Base-by-base conservation (phyloP, 1,140 invertebrate species). In the Chrysopa pallens region DNA sequence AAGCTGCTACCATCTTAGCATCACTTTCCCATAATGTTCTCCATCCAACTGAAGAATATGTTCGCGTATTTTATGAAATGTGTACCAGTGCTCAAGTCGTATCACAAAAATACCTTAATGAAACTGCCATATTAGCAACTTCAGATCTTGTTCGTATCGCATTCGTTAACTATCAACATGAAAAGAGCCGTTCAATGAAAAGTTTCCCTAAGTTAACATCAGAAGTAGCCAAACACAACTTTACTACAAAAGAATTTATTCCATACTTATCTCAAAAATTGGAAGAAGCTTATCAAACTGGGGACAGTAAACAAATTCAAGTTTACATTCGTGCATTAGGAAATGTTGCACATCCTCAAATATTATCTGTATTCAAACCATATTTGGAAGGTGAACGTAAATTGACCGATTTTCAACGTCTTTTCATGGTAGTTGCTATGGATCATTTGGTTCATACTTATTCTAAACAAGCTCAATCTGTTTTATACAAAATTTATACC, bases 401-500 rank as follows among this genome's bases (percentile, higher is more conserved):
- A 14, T 52, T 62, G 2, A 64, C 74, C 0, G 69, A 62, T n/a
- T 75, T 69, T 60, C 70, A 80, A 49, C 65, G 78, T 29, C 52
- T 64, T 3, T 52, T 68, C 45, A 79, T 82, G 59, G 68, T 82
- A 7, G 39, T 64, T 13, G 58, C 63, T 29, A 46, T 84, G 41
- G 52, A 60, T 33, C 55, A 62, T 40, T 49, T 81, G 5, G 60
- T 63, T 9, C 46, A 52, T 6, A 49, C 57, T 33, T 50, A 65
- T 35, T 73, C 77, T 11, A 58, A 56, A 44, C 35, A 66, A 2
- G 70, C 63, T 1, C 64, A 67, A 28, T 54, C 67, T 12, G 67
- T 77, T 6, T 52, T 79, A 0, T 80, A 67, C 58, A 78, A 70
- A 49, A 73, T 81, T 42, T 74, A 80, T 46, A 62, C 68, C 45